Evolutionary conservation across 2,113 vertebrate species (phyloP).

Genomic region (Passer domesticus): DNA sequence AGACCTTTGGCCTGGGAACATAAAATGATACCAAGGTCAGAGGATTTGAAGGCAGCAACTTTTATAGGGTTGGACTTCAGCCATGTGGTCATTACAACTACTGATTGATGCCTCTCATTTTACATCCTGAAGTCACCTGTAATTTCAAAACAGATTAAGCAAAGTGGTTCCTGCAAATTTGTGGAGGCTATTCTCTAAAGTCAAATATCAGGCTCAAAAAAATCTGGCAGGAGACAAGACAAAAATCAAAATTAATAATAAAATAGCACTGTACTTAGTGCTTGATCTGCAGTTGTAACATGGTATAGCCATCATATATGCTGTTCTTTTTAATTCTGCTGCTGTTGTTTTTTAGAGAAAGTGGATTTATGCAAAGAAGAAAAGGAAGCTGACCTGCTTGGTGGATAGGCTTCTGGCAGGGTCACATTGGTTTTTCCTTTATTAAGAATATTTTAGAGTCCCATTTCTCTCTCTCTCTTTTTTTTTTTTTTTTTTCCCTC

Average conservation of each 20-base stretch:
- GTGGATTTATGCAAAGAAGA: background rate
- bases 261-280: background rate
- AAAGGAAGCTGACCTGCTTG: background rate
- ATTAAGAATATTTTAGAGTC: background rate
- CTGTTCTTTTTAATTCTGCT: background rate
- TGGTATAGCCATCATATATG: background rate
- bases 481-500: background rate
- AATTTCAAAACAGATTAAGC: slow-evolving; percentile 26
- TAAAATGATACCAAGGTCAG: slow-evolving; percentile 17
- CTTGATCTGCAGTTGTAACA: background rate
- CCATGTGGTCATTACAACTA: background rate
- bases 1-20: slow-evolving; percentile 28
- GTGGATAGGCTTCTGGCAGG: background rate
- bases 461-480: background rate
- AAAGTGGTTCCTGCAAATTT: background rate
- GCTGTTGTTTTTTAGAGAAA: background rate
- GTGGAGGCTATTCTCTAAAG: background rate
- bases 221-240: background rate
- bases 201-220: background rate
- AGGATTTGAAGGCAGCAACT: slow-evolving; percentile 37
- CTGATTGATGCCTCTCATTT: background rate
- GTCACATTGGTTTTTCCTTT: background rate
- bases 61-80: slow-evolving; percentile 27
- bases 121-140: background rate
- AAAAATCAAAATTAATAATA: slow-evolving; percentile 14